These are phyloP conservation scores for Callimico goeldii DNA, from an alignment of 2,797 vertebrate genomes.

Conservation along the genomic window DNA sequence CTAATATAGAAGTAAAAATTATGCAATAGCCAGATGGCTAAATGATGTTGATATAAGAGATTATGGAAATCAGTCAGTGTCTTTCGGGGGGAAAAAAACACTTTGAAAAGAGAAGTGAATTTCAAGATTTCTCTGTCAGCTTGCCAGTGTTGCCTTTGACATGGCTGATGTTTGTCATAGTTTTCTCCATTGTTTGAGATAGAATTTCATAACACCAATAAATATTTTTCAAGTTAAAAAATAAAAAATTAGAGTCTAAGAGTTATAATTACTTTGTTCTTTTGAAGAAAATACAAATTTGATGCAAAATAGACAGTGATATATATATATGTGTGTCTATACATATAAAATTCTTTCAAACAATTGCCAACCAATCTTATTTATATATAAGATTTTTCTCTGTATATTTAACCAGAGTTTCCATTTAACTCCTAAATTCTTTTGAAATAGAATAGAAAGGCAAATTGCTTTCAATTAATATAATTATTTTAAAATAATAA, in stretches of 20 bases:
- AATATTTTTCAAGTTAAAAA: constrained; percentile 45
- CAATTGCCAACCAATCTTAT: neutral
- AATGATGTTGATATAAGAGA: neutral
- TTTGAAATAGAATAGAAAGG: neutral
- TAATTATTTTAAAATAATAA: neutral
- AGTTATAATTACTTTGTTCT: constrained; percentile 20
- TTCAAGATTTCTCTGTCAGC: neutral
- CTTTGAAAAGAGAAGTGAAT: constrained; percentile 15
- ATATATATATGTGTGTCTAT: neutral
- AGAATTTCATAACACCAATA: constrained; percentile 50
- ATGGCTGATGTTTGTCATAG: constrained; percentile 19
- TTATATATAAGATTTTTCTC: neutral
- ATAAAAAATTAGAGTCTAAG: neutral
- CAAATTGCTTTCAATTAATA: constrained; percentile 10
- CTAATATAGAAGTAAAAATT: neutral
- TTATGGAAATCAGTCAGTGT: constrained; percentile 17
- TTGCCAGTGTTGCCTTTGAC: constrained; percentile 49
- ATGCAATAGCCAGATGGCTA: neutral
- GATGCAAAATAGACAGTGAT: neutral
- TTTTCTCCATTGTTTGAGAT: neutral
- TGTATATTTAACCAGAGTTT: neutral
- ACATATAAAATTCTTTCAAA: neutral
- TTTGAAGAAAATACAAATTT: neutral
- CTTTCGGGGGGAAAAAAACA: neutral
- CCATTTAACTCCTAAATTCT: neutral